These are phyloP conservation scores for Girardinichthys multiradiatus DNA, from an alignment of 2,113 vertebrate species.

Conservation along the genomic window DNA sequence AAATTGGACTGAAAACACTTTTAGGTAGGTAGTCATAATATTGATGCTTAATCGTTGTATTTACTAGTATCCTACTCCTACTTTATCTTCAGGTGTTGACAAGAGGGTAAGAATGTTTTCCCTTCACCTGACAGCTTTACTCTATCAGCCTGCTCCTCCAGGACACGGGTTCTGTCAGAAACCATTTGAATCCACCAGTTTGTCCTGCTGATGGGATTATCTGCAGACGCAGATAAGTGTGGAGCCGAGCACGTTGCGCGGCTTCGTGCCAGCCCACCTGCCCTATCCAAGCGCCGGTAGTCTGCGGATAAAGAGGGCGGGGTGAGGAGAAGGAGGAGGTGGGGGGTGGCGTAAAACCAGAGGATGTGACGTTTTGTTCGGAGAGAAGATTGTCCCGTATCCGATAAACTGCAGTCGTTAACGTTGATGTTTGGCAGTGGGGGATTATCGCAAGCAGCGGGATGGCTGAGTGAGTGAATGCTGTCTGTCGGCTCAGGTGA, in stretches of 20 bases:
- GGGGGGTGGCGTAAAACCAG: slow-evolving; percentile 23
- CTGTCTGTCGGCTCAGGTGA: background rate
- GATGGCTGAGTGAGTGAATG: slow-evolving; percentile 17
- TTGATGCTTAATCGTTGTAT: too few relatives aligned
- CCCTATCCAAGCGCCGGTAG: background rate
- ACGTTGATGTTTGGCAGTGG: slow-evolving; percentile 19
- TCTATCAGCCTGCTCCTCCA: background rate
- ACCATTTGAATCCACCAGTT: slow-evolving; percentile 17
- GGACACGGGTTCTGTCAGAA: slow-evolving; percentile 48
- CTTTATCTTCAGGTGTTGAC: background rate
- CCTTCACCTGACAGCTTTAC: slow-evolving; percentile 12
- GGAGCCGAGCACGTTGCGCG: slow-evolving; percentile 50
- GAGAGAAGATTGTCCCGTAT: slow-evolving; percentile 17
- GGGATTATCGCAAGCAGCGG: slow-evolving; percentile 29
- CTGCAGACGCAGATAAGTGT: background rate
- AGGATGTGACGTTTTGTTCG: slow-evolving; percentile 59
- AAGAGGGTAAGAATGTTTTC: background rate
- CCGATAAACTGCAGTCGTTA: slow-evolving; percentile 30
- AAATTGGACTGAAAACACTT: too few relatives aligned
- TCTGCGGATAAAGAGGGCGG: background rate
- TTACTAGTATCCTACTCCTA: too few relatives aligned
- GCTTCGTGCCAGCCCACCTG: slow-evolving; percentile 44
- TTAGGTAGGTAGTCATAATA: too few relatives aligned
- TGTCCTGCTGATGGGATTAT: slow-evolving; percentile 62
- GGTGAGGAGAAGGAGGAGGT: background rate